These are phyloP conservation scores for Montifringilla adamsi DNA, from an alignment of 2,113 vertebrate genomes.

Conservation along the genomic window DNA sequence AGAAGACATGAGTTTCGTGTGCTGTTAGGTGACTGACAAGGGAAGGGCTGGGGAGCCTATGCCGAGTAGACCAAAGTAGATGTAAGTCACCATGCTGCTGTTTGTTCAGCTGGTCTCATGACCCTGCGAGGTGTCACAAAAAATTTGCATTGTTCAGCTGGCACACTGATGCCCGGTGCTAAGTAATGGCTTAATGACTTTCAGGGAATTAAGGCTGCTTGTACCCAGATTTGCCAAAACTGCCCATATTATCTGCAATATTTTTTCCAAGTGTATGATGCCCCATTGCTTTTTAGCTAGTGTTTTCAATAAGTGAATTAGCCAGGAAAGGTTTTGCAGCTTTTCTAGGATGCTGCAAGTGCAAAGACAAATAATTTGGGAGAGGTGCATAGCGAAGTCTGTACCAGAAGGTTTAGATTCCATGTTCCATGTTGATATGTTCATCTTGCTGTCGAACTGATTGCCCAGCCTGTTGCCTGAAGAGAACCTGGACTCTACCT, in stretches of 20 bases:
- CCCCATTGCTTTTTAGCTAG: not conserved
- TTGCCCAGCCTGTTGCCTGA: not conserved
- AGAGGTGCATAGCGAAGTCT: accelerated
- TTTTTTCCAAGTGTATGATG: not conserved
- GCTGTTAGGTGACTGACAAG: not conserved
- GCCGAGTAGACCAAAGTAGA: not conserved
- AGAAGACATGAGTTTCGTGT: not conserved
- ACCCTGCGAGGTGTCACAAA: not conserved
- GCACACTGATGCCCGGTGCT: not conserved
- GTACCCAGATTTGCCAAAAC: not conserved
- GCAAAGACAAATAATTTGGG: not conserved
- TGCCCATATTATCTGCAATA: not conserved
- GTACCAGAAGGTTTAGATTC: not conserved
- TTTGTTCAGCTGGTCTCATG: not conserved
- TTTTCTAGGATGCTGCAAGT: not conserved
- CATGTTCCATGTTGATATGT: not conserved
- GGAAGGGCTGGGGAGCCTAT: not conserved
- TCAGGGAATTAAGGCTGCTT: not conserved
- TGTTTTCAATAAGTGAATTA: not conserved
- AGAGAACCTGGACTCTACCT: not conserved
- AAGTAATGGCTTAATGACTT: not conserved
- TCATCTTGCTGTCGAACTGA: not conserved
- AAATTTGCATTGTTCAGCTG: not conserved
- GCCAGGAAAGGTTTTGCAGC: not conserved
- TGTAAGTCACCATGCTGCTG: not conserved